These are phyloP conservation scores for Timandra comae DNA, from an alignment of 2,888 invertebrate species.

Conservation along the genomic window DNA sequence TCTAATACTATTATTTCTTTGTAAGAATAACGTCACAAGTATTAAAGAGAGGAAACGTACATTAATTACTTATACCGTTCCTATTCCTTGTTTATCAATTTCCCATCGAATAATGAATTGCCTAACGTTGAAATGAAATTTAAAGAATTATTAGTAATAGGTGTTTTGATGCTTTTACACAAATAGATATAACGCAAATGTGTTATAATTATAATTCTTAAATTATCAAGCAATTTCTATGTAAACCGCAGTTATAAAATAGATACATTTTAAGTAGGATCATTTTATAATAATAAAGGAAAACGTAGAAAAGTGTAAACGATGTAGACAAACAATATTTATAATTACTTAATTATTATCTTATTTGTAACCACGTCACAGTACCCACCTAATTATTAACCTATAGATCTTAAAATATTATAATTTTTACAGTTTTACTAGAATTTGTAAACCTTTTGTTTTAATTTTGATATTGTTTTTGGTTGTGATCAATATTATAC, in stretches of 20 bases:
- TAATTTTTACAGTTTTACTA: slow-evolving; percentile 25
- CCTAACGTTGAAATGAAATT: slow-evolving; percentile 6
- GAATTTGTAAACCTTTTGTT: slow-evolving; percentile 26
- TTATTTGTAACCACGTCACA: slow-evolving; percentile 19
- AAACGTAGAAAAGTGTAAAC: slow-evolving; percentile 5
- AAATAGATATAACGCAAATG: slow-evolving; percentile 58
- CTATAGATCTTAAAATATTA: no score
- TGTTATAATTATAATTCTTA: slow-evolving; percentile 58
- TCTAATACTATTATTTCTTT: no score
- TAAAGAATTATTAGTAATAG: slow-evolving; percentile 57
- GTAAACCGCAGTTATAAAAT: slow-evolving; percentile 49
- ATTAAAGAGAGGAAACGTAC: no score
- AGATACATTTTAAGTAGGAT: slow-evolving; percentile 58
- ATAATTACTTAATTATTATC: slow-evolving; percentile 31
- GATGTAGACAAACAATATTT: slow-evolving; percentile 22
- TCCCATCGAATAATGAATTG: no score
- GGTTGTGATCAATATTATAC: slow-evolving; percentile 50
- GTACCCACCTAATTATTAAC: no score
- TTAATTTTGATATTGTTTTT: slow-evolving; percentile 9
- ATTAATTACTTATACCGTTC: no score
- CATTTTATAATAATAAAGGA: slow-evolving; percentile 56
- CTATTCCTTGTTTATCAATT: no score
- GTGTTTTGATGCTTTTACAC: slow-evolving; percentile 76
- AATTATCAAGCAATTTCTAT: slow-evolving; percentile 48
- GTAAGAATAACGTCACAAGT: no score